These are phyloP conservation scores for Xestia rhomboidea DNA, from an alignment of 2,888 invertebrate genomes.

Conservation along the genomic window DNA sequence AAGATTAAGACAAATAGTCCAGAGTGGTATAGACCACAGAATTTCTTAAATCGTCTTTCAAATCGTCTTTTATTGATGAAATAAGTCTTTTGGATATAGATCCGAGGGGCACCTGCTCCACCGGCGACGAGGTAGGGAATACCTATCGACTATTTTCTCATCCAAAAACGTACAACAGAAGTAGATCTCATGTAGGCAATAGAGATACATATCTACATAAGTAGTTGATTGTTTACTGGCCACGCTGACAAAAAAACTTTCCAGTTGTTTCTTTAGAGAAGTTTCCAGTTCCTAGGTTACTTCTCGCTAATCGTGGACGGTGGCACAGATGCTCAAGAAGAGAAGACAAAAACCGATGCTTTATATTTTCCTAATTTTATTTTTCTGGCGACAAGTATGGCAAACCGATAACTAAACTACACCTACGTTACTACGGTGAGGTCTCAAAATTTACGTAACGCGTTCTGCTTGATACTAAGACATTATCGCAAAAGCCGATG, in stretches of 20 bases:
- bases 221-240: not conserved
- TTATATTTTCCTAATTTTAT: not conserved
- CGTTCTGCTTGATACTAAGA: not conserved
- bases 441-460: not conserved
- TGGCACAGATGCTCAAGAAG: not conserved
- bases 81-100: no score
- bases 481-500: constrained; percentile 8
- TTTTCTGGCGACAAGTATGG: not conserved
- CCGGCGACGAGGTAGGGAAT: not conserved
- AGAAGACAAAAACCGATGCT: not conserved
- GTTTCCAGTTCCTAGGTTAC: not conserved
- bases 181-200: not conserved
- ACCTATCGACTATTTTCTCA: not conserved
- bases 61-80: no score
- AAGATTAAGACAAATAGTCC: not conserved
- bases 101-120: not conserved
- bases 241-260: not conserved
- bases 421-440: constrained; percentile 22
- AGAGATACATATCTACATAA: not conserved
- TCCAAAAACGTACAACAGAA: not conserved
- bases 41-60: no score
- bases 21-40: not conserved
- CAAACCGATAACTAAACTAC: constrained; percentile 7
- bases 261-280: not conserved
- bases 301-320: not conserved